Conservation (phyloP, 2,888 invertebrate genomes). For the Lithophane socia region DNA sequence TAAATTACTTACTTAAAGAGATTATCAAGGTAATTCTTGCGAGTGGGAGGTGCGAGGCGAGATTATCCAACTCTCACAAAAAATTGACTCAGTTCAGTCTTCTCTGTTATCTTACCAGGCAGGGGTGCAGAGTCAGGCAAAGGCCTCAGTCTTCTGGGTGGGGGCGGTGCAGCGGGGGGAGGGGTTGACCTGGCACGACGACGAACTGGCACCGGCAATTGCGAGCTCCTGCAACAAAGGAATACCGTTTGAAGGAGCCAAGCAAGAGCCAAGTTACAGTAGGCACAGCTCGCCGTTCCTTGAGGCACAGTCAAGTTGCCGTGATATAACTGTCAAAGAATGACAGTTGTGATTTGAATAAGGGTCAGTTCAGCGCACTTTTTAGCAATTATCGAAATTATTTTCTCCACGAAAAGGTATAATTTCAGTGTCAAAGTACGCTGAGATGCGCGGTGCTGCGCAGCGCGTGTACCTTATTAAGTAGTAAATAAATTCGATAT, state of each 20-base stretch:
- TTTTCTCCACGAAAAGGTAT: too few relatives aligned
- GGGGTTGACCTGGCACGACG: conserved; percentile 86
- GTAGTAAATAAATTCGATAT: too few relatives aligned
- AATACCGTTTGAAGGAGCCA: background rate
- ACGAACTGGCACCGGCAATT: conserved; percentile 84
- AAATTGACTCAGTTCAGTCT: background rate
- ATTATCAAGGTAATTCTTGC: too few relatives aligned
- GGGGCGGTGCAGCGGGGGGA: conserved; percentile 80
- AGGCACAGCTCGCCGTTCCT: background rate
- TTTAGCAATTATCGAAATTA: too few relatives aligned
- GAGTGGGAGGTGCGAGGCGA: too few relatives aligned
- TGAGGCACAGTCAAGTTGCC: background rate
- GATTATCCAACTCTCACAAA: background rate
- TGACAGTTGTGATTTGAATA: background rate
- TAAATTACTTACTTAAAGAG: too few relatives aligned
- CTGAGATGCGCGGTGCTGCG: too few relatives aligned
- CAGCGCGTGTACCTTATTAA: too few relatives aligned
- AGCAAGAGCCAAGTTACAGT: background rate
- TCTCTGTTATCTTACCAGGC: conserved; percentile 77
- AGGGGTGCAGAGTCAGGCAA: conserved; percentile 87
- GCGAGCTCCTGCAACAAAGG: conserved; percentile 77
- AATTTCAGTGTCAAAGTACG: too few relatives aligned
- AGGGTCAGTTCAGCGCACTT: too few relatives aligned
- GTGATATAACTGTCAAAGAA: background rate
- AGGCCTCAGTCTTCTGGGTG: conserved; percentile 82